Evolutionary conservation across 1,140 invertebrate genomes (phyloP), one percentile per base, ranked within the genome.

Genomic region (Nasonia giraulti): DNA sequence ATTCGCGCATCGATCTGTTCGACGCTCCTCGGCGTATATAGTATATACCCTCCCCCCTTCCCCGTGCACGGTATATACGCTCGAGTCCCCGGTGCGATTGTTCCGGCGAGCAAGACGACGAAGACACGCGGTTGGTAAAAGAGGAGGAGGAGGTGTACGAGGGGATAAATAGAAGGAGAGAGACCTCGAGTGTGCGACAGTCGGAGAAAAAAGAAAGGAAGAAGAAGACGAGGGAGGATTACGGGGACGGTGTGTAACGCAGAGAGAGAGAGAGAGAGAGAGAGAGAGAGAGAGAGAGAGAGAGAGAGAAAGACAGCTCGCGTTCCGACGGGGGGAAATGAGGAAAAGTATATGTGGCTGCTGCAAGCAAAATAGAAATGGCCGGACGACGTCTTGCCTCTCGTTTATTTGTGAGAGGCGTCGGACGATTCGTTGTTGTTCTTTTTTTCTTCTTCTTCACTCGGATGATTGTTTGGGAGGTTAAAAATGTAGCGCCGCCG

Each of bases 1-100:
- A 76, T 82, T 82, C 73, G 20, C 17, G 31, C 80, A 82, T 82
- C 71, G 80, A 82, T 82, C 50, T 82, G 33, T 76, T 82, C 73
- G 55, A 82, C 73, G 73, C 40, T 55, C 69, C 80, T 75, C 47
- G 11, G 4, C 2, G 14, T 50, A 50, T 50, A 50, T 50, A 50
- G 12, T 50, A 50, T 50, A 50, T 50, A 62, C 20, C 17, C 55
- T 14, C 17, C 55, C 17, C 55, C 55, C 17, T 62, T 14, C 17
- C 17, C 17, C 5, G 17, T 20, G 1, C 17, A 62, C 55, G 5
- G 33, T 37, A 37, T 62, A n/a, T 62, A 62, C 17, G 17, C 20
- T 62, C 55, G 55, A 62, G 14, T 62, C 55, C n/a, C 8, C 73
- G 27, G 40, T 10, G 73, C 55, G 55, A 82, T 82, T 82, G 73